Evolutionary conservation across 2,888 invertebrate species (phyloP).

Genomic region (Calameuta pallipes): DNA sequence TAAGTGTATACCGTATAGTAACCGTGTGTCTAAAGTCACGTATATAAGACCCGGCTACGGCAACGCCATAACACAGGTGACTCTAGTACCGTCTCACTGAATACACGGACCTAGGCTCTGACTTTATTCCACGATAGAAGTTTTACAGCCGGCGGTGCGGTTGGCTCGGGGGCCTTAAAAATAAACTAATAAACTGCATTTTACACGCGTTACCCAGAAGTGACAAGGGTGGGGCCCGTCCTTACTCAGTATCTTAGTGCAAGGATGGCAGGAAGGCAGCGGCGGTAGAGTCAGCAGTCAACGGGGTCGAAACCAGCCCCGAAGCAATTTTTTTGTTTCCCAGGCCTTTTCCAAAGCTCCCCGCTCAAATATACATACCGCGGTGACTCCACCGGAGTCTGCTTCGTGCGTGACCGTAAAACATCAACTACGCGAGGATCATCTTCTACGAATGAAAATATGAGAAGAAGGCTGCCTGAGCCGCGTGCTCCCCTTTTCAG

Average conservation of each 20-base stretch:
- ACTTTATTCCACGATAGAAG: constrained; percentile 15
- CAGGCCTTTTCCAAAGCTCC: too few relatives aligned
- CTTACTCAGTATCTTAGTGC: too few relatives aligned
- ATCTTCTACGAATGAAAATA: constrained; percentile 44
- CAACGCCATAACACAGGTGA: not conserved
- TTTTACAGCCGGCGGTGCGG: constrained; percentile 23
- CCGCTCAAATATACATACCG: too few relatives aligned
- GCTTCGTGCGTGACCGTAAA: too few relatives aligned
- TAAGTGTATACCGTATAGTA: too few relatives aligned
- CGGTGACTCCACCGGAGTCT: too few relatives aligned
- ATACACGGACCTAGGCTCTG: constrained; percentile 1
- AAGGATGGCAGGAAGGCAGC: too few relatives aligned
- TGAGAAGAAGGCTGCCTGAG: constrained; percentile 31
- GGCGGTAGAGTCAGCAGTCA: too few relatives aligned
- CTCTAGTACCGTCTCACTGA: constrained; percentile 10
- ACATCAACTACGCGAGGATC: too few relatives aligned
- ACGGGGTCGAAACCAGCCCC: too few relatives aligned
- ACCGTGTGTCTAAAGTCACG: not conserved
- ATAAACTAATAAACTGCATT: constrained; percentile 54
- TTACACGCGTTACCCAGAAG: constrained; percentile 23
- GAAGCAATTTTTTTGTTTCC: too few relatives aligned
- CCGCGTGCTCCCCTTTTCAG: constrained; percentile 21
- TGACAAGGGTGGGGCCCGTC: constrained; percentile 2
- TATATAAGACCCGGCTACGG: too few relatives aligned
- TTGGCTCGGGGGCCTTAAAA: constrained; percentile 36